A percentile compares a stretch with the other conserved stretches of the same genome.
These are phyloP conservation scores for Umimayanthus kanabou DNA, from an alignment of 92 coral and sea anemone genomes.

Conservation along the genomic window DNA sequence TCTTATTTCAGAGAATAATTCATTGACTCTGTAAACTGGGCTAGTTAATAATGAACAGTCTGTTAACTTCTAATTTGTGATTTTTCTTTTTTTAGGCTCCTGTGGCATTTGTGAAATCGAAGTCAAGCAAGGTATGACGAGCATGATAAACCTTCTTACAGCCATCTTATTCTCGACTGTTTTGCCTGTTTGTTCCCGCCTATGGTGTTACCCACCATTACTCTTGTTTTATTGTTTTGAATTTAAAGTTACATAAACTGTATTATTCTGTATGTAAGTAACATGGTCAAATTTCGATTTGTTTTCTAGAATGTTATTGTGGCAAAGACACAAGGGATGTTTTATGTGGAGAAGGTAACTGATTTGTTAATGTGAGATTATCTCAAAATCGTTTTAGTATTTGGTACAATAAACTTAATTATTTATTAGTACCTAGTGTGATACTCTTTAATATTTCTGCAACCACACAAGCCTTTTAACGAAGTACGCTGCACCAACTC, in stretches of 20 bases:
- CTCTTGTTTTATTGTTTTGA: neutral
- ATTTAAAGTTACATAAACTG: neutral
- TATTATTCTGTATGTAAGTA: neutral
- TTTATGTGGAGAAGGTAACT: constrained; percentile 85
- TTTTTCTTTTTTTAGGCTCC: constrained; percentile 53
- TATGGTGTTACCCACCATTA: neutral
- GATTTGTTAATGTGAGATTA: neutral
- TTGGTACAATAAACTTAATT: neutral
- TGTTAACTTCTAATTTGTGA: neutral
- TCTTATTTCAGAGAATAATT: neutral
- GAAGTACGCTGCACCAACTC: too few relatives aligned
- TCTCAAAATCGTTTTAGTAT: neutral
- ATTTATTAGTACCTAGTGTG: neutral
- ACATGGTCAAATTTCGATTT: neutral
- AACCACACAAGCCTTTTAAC: too few relatives aligned
- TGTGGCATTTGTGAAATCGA: constrained; percentile 75
- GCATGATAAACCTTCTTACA: neutral
- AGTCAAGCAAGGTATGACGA: constrained; percentile 65
- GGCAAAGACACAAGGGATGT: constrained; percentile 73
- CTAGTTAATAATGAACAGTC: neutral
- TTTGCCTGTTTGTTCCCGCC: neutral
- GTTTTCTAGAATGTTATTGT: constrained; percentile 82
- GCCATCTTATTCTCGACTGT: too few relatives aligned
- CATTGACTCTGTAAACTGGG: neutral
- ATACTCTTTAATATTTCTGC: too few relatives aligned